Conservation (phyloP, 2,888 invertebrate genomes). For the Seira musarum region DNA sequence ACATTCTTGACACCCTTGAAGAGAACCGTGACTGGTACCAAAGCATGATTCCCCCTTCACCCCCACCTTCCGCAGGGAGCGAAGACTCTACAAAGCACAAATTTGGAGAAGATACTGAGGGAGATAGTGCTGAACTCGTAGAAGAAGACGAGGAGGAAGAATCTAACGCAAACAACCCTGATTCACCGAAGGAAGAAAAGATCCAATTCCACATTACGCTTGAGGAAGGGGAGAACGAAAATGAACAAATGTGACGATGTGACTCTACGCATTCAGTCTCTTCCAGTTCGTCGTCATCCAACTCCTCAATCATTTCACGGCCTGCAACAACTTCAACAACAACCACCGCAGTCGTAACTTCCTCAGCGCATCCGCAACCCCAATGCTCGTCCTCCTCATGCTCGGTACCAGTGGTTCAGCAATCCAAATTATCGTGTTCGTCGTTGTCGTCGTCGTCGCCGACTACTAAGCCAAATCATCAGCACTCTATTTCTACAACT, state of each 20-base stretch:
- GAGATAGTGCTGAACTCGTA: conserved; percentile 73
- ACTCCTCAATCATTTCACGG: conserved; percentile 52
- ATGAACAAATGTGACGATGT: conserved; percentile 72
- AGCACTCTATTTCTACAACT: conserved; percentile 27
- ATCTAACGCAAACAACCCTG: conserved; percentile 55
- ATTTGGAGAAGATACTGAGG: conserved; percentile 75
- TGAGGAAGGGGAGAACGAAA: conserved; percentile 82
- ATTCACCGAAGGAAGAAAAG: conserved; percentile 67
- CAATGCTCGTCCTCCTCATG: background rate
- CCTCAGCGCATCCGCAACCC: conserved; percentile 11
- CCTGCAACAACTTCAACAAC: conserved; percentile 42
- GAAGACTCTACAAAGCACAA: conserved; percentile 54
- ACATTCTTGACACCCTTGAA: conserved; percentile 97
- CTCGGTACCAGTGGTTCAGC: conserved; percentile 30
- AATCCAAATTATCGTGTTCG: conserved; percentile 48
- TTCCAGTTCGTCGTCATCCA: conserved; percentile 51
- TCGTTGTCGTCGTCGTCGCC: too few relatives aligned
- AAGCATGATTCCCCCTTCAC: conserved; percentile 93
- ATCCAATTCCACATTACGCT: conserved; percentile 79
- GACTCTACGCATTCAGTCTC: conserved; percentile 45
- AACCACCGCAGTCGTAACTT: too few relatives aligned
- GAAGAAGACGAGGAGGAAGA: conserved; percentile 71
- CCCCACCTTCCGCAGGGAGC: conserved; percentile 75
- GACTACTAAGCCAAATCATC: conserved; percentile 48
- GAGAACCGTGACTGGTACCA: conserved; percentile 99